These are phyloP conservation scores for Planococcus citri DNA, from an alignment of 1,140 invertebrate species.

Conservation along the genomic window DNA sequence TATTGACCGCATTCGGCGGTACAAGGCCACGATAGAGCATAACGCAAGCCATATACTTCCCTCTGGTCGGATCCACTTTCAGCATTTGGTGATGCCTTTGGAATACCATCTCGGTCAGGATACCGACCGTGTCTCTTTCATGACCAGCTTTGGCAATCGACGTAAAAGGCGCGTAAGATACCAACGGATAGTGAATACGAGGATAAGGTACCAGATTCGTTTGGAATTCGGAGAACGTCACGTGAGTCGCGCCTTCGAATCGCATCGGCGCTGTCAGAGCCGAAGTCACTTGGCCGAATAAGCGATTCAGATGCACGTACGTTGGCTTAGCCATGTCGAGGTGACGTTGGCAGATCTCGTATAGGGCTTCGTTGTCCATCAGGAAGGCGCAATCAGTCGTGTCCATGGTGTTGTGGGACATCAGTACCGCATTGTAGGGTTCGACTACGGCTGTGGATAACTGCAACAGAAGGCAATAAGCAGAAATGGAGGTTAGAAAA, in stretches of 20 bases:
- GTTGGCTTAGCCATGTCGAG: conserved; percentile 44
- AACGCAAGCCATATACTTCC: conserved; percentile 46
- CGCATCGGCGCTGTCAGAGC: conserved; percentile 42
- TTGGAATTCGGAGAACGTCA: conserved; percentile 53
- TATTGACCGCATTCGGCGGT: conserved; percentile 49
- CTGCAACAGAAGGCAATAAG: background rate
- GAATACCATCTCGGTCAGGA: conserved; percentile 35
- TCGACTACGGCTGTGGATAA: conserved; percentile 39
- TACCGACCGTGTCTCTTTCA: conserved; percentile 54
- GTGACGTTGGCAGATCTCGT: conserved; percentile 47
- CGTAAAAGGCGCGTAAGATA: conserved; percentile 68
- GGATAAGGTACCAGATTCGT: conserved; percentile 52
- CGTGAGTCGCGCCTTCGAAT: conserved; percentile 49
- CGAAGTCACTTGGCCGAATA: conserved; percentile 42
- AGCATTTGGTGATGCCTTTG: conserved; percentile 42
- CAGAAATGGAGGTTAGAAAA: background rate
- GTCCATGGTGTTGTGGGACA: conserved; percentile 50
- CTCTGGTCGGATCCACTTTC: conserved; percentile 38
- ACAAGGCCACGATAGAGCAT: conserved; percentile 43
- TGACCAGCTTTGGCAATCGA: conserved; percentile 69
- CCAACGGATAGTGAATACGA: conserved; percentile 50
- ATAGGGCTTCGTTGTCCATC: conserved; percentile 53
- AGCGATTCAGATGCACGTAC: conserved; percentile 45
- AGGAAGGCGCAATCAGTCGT: conserved; percentile 52
- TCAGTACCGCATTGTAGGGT: conserved; percentile 52